These are phyloP conservation scores for Porites divaricata DNA, from an alignment of 92 coral and sea anemone species.

Conservation along the genomic window DNA sequence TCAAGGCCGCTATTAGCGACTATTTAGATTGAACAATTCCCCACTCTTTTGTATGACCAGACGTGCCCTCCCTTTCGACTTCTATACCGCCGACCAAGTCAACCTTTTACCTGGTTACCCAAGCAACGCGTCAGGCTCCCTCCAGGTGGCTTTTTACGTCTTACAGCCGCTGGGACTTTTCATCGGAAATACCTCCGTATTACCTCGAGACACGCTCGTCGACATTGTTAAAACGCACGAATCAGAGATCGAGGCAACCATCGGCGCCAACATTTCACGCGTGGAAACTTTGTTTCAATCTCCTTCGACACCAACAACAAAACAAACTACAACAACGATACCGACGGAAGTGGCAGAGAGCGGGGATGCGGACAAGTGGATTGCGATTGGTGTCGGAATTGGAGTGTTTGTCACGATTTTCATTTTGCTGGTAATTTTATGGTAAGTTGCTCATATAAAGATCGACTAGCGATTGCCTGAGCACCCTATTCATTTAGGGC, in stretches of 20 bases:
- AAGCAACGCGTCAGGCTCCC: background rate
- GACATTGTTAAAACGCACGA: background rate
- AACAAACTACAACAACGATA: background rate
- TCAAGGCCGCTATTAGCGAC: too few relatives aligned
- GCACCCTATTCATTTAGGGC: too few relatives aligned
- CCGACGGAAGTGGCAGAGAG: background rate
- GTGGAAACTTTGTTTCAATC: background rate
- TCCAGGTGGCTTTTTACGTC: background rate
- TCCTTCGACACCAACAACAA: background rate
- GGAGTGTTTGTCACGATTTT: background rate
- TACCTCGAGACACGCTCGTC: background rate
- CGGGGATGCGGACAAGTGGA: too few relatives aligned
- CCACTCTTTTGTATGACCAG: too few relatives aligned
- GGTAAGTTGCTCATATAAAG: too few relatives aligned
- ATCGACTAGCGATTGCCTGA: too few relatives aligned
- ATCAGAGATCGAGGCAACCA: background rate
- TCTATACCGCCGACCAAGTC: conserved; percentile 3
- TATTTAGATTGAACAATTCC: too few relatives aligned
- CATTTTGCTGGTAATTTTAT: background rate
- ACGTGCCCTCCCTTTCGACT: background rate
- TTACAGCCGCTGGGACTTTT: conserved; percentile 1
- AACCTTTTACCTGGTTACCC: background rate
- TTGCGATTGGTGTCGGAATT: too few relatives aligned
- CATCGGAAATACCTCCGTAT: background rate
- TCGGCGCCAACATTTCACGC: background rate